phyloP scores from a whole-genome alignment of 2,797 vertebrate species.

The Enteromius anoplus region DNA sequence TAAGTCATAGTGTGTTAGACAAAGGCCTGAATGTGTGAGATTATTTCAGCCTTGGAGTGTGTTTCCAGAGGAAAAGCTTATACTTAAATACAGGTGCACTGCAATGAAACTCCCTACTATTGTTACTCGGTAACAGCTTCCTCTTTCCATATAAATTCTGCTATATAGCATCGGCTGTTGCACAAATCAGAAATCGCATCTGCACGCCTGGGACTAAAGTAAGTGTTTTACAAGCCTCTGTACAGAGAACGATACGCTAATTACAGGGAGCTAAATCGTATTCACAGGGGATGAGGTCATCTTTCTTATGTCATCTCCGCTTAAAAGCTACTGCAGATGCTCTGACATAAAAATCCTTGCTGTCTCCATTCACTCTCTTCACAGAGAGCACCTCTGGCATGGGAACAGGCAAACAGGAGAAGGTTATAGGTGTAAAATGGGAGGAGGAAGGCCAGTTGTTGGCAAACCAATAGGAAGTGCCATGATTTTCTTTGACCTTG shows the following conservation, averaged over 20 bases:
- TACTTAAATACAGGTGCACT: slow-evolving; percentile 24
- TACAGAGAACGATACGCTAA: slow-evolving; percentile 33
- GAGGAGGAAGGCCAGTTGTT: slow-evolving; percentile 64
- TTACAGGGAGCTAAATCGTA: slow-evolving; percentile 47
- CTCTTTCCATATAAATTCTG: slow-evolving; percentile 26
- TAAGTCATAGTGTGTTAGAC: background rate
- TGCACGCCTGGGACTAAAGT: slow-evolving; percentile 36
- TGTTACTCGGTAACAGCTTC: background rate
- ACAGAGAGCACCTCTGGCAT: slow-evolving; percentile 17
- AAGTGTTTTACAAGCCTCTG: slow-evolving; percentile 44
- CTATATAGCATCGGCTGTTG: slow-evolving; percentile 19
- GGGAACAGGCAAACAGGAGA: slow-evolving; percentile 59
- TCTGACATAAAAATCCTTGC: slow-evolving; percentile 4
- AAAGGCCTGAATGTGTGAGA: background rate
- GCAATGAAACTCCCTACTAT: slow-evolving; percentile 10
- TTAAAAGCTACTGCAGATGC: slow-evolving; percentile 32
- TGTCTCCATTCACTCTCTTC: background rate
- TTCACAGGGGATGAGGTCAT: slow-evolving; percentile 50
- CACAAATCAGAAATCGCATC: slow-evolving; percentile 44
- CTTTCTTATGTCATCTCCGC: slow-evolving; percentile 16
- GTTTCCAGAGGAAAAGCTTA: background rate
- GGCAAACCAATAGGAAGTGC: slow-evolving; percentile 75
- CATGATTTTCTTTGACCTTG: slow-evolving; percentile 72
- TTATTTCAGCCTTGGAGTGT: background rate
- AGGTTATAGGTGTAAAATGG: slow-evolving; percentile 57